These are phyloP conservation scores for Dermochelys coriacea DNA, from an alignment of 2,797 vertebrate genomes.

Conservation along the genomic window DNA sequence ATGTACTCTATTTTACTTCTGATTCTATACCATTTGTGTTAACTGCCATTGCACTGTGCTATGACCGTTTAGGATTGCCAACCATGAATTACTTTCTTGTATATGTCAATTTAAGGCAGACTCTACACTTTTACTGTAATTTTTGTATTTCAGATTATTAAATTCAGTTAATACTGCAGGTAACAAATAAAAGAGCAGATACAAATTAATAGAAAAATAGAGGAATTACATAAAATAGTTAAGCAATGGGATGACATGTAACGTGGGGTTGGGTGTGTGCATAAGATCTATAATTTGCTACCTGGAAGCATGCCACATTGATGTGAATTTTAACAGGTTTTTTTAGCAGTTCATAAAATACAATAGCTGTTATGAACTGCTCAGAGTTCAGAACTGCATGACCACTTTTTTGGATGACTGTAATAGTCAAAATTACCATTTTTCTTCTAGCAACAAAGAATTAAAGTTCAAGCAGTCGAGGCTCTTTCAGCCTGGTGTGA, in stretches of 20 bases:
- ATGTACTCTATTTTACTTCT: constrained; percentile 44
- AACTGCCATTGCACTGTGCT: constrained; percentile 42
- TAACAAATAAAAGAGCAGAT: constrained; percentile 62
- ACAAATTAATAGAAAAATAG: constrained; percentile 47
- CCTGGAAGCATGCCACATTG: neutral
- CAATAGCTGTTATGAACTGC: neutral
- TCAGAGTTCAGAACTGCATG: neutral
- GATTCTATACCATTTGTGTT: constrained; percentile 31
- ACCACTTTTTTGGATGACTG: neutral
- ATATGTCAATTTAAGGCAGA: constrained; percentile 32
- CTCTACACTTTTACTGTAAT: constrained; percentile 34
- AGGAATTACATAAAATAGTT: constrained; percentile 46
- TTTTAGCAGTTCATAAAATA: constrained; percentile 39
- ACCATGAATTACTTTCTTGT: constrained; percentile 33
- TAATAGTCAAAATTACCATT: neutral
- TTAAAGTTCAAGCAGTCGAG: constrained; percentile 32
- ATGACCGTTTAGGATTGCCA: constrained; percentile 23
- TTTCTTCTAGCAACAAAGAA: neutral
- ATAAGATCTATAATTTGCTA: constrained; percentile 35
- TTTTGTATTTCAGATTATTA: constrained; percentile 62
- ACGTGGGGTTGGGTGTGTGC: neutral
- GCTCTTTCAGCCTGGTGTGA: constrained; percentile 31
- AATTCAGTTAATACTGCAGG: constrained; percentile 35
- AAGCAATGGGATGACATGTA: neutral
- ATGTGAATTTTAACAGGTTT: constrained; percentile 5